Evolutionary conservation across 1,140 invertebrate species (phyloP).

Genomic region (Drosophila hydei): DNA sequence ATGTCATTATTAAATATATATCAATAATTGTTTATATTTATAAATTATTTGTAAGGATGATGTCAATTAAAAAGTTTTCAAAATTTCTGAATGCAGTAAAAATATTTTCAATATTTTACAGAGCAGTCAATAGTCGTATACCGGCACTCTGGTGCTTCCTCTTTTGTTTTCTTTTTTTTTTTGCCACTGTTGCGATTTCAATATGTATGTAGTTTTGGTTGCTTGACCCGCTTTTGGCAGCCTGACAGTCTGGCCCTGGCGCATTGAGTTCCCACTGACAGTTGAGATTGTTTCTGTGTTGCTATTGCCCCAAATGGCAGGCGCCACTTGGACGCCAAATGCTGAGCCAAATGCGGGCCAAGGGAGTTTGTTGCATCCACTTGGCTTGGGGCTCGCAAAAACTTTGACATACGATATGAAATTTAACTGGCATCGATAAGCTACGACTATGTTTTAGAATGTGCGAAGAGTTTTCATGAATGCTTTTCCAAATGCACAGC

Average conservation of each 20-base stretch:
- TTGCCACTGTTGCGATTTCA: slow-evolving; percentile 45
- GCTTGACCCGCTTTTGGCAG: slow-evolving; percentile 51
- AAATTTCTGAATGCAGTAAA: no score
- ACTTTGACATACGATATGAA: slow-evolving; percentile 6
- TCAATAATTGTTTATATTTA: no score
- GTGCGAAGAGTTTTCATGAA: not conserved
- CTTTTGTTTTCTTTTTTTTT: slow-evolving; percentile 7
- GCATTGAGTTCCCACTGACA: slow-evolving; percentile 51
- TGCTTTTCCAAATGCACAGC: not conserved
- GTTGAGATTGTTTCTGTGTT: slow-evolving; percentile 45
- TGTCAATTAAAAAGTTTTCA: no score
- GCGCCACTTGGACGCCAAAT: slow-evolving; percentile 57
- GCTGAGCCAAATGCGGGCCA: slow-evolving; percentile 29
- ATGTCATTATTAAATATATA: no score
- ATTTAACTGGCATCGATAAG: slow-evolving; percentile 9
- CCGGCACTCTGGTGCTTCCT: not conserved
- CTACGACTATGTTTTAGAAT: not conserved
- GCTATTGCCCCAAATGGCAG: slow-evolving; percentile 33
- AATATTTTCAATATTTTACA: not conserved
- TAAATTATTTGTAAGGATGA: no score
- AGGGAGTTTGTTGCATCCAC: slow-evolving; percentile 8
- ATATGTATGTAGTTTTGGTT: slow-evolving; percentile 39
- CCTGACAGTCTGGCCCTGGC: slow-evolving; percentile 60
- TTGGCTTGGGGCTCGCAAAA: not conserved
- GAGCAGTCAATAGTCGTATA: not conserved